Conservation (phyloP, 2,888 invertebrate species). For the Mythimna albipuncta region DNA sequence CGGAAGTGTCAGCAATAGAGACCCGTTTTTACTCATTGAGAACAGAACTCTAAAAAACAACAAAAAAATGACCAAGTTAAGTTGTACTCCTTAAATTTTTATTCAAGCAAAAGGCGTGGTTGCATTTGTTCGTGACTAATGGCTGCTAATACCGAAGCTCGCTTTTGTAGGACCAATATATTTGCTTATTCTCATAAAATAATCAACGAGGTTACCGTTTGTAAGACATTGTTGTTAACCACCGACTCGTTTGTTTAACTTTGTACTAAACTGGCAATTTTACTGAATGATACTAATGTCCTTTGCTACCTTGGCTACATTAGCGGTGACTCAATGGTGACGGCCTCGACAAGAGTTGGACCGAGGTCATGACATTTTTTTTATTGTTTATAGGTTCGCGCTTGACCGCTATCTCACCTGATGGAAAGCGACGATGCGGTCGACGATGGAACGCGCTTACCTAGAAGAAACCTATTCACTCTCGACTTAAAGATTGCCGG, state of each 20-base stretch:
- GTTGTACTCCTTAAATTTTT: conserved; percentile 41
- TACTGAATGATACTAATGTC: conserved; percentile 19
- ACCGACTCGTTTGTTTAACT: conserved; percentile 27
- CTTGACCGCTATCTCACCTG: no score
- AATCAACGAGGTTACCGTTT: conserved; percentile 17
- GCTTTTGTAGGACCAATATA: conserved; percentile 14
- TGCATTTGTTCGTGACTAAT: conserved; percentile 37
- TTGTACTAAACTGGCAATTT: background rate
- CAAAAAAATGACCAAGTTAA: conserved; percentile 5
- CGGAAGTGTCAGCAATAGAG: background rate
- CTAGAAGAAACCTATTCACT: no score
- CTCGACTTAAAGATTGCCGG: no score
- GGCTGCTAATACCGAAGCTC: background rate
- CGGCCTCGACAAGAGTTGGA: no score
- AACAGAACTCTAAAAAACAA: conserved; percentile 20
- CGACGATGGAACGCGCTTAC: no score
- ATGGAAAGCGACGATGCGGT: no score
- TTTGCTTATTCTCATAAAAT: conserved; percentile 34
- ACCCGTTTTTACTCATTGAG: background rate
- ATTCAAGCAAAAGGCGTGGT: conserved; percentile 24
- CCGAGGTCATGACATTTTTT: no score
- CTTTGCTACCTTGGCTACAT: background rate
- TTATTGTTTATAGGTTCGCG: no score
- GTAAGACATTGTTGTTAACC: conserved; percentile 16
- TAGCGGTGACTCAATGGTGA: no score